phyloP scores from a whole-genome alignment of 2,113 vertebrate species.

The Melanocharis versteri region DNA sequence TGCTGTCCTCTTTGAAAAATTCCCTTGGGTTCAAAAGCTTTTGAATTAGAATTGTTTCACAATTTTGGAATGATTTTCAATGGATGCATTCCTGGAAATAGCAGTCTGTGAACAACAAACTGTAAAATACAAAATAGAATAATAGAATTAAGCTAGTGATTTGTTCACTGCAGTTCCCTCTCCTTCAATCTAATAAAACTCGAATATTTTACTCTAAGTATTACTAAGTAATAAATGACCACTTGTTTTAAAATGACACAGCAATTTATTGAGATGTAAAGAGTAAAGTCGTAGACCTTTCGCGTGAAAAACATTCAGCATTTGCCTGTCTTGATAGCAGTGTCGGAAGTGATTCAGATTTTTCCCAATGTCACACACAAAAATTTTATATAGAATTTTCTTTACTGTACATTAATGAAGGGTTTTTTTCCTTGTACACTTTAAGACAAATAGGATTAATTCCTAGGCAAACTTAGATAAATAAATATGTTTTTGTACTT shows the following conservation, averaged over 20 bases:
- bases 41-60: not conserved
- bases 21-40: not conserved
- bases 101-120: not conserved
- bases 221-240: not conserved
- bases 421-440: not conserved
- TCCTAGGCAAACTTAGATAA: not conserved
- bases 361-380: not conserved
- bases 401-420: not conserved
- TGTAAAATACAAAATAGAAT: not conserved
- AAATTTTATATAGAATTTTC: not conserved
- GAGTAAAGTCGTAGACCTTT: not conserved
- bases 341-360: not conserved
- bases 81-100: not conserved
- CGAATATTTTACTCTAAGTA: not conserved
- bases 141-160: not conserved
- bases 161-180: not conserved
- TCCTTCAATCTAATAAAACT: not conserved
- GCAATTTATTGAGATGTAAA: not conserved
- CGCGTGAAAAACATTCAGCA: not conserved
- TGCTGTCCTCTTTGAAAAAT: not conserved
- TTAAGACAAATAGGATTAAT: not conserved
- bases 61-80: not conserved
- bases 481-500: constrained; percentile 5
- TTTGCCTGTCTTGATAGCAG: not conserved
- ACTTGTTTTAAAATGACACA: not conserved